Evolutionary conservation across 92 coral and sea anemone species (phyloP).

Genomic region (Umimayanthus chanpuru): DNA sequence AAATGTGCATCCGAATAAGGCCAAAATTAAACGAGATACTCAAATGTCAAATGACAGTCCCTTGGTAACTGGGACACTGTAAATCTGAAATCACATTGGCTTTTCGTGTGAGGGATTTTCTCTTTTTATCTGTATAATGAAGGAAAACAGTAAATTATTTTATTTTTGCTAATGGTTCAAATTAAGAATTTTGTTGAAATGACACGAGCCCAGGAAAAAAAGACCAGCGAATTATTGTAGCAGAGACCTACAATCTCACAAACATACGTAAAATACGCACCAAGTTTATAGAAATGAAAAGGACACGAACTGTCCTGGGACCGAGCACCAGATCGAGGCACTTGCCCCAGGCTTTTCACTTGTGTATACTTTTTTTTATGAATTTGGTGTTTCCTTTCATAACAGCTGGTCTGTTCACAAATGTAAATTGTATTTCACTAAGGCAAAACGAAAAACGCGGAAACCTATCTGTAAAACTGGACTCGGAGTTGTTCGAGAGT

Average conservation of each 20-base stretch:
- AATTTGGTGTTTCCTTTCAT: not conserved
- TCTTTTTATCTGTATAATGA: constrained; percentile 1
- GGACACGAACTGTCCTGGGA: not conserved
- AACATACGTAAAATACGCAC: not conserved
- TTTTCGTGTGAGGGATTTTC: not conserved
- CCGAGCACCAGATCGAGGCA: not conserved
- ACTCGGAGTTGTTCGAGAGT: not conserved
- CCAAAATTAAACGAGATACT: not conserved
- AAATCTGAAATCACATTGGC: not conserved
- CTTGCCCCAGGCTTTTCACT: not conserved
- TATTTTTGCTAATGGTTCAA: constrained; percentile 39
- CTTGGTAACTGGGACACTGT: not conserved
- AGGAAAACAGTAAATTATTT: constrained; percentile 35
- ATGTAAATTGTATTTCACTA: constrained; percentile 17
- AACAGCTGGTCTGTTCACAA: constrained; percentile 36
- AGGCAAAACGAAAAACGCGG: constrained; percentile 2
- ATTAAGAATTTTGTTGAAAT: constrained; percentile 18
- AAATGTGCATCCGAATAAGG: not conserved
- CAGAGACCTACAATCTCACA: not conserved
- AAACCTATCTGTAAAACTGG: not conserved
- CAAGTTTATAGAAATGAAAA: not conserved
- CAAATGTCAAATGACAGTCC: not conserved
- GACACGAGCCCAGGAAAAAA: not conserved
- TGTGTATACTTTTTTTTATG: not conserved
- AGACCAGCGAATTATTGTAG: constrained; percentile 18